phyloP scores from a whole-genome alignment of 2,797 vertebrate species.

The Gallinago solitaria region DNA sequence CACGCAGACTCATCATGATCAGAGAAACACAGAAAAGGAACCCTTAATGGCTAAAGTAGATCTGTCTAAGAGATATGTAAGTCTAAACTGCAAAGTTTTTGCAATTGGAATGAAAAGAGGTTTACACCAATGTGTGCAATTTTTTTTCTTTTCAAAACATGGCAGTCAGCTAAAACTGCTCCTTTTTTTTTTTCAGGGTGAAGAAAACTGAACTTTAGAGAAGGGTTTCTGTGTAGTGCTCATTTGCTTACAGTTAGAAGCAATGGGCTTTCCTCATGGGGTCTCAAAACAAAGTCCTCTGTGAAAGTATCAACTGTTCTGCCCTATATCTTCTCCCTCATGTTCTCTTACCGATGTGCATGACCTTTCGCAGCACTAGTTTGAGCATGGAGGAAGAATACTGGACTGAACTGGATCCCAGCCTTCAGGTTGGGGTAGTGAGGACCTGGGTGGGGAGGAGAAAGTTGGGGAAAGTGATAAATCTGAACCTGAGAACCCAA shows the following conservation, averaged over 20 bases:
- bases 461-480: background rate
- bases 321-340: background rate
- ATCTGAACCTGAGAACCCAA: background rate
- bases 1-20: background rate
- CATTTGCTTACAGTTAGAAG: background rate
- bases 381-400: background rate
- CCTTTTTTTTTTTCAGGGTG: background rate
- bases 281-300: background rate
- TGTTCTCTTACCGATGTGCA: background rate
- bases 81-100: background rate
- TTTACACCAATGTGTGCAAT: rapidly evolving
- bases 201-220: background rate
- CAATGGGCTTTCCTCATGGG: background rate
- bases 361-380: background rate
- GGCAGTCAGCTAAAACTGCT: background rate
- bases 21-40: background rate
- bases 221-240: background rate
- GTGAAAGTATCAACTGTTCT: background rate
- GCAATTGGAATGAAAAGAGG: background rate
- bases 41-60: background rate
- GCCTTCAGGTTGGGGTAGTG: background rate
- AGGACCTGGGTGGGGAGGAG: background rate
- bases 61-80: background rate
- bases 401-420: background rate
- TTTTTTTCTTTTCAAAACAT: background rate